Conservation (phyloP, 1,140 invertebrate genomes). For the Pemphigus obesinymphae region DNA sequence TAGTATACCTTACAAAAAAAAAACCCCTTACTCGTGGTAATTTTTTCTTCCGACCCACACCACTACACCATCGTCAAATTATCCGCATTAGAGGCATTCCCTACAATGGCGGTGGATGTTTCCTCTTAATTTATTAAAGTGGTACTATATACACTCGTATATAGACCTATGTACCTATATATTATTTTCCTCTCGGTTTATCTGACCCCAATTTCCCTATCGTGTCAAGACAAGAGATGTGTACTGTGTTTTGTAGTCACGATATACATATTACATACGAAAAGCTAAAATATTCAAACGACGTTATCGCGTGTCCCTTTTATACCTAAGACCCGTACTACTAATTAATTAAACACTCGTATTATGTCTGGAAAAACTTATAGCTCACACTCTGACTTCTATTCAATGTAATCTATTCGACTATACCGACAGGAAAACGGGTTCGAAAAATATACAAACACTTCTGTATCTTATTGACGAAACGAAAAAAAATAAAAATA, state of each 20-base stretch:
- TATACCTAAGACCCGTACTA: background rate
- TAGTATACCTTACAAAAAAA: background rate
- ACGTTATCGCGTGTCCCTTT: slow-evolving; percentile 7
- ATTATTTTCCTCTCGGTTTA: background rate
- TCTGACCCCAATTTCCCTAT: background rate
- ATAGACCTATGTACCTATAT: background rate
- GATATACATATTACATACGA: background rate
- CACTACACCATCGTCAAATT: background rate
- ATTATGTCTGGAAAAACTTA: background rate
- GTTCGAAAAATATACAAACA: background rate
- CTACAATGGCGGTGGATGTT: background rate
- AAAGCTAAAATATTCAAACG: slow-evolving; percentile 4
- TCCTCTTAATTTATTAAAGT: slow-evolving; percentile 17
- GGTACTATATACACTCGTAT: background rate
- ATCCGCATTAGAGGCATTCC: background rate
- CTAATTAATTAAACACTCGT: slow-evolving; percentile 13
- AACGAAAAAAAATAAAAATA: background rate
- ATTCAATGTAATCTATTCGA: background rate
- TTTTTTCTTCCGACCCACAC: background rate
- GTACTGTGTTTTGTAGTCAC: background rate
- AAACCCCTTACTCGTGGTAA: background rate
- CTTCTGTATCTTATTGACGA: background rate
- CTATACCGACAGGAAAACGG: background rate
- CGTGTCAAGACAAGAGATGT: background rate
- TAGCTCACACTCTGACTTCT: background rate